These are phyloP conservation scores for Anastrepha obliqua DNA, from an alignment of 1,140 invertebrate species.

Conservation along the genomic window DNA sequence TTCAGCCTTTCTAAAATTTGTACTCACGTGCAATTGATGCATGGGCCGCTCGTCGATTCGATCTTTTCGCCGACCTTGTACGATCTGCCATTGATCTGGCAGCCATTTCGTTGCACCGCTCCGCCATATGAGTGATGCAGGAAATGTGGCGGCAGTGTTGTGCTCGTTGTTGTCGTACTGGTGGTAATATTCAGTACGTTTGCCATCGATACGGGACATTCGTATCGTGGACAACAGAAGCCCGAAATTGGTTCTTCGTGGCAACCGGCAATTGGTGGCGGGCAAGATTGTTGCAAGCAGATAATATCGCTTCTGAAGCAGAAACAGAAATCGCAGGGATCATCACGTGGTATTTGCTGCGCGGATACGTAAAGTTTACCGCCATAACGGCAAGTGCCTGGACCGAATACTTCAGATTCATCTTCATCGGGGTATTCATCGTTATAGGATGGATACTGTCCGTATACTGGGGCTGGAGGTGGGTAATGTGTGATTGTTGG, in stretches of 20 bases:
- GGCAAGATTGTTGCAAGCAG: slow-evolving; percentile 95
- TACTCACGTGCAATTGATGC: slow-evolving; percentile 93
- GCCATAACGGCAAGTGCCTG: slow-evolving; percentile 92
- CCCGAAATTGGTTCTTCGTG: slow-evolving; percentile 93
- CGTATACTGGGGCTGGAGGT: slow-evolving; percentile 70
- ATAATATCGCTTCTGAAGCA: slow-evolving; percentile 97
- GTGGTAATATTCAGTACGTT: slow-evolving; percentile 86
- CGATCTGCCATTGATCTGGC: slow-evolving; percentile 86
- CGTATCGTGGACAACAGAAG: slow-evolving; percentile 95
- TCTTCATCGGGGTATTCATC: slow-evolving; percentile 82
- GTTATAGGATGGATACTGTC: slow-evolving; percentile 72
- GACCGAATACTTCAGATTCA: slow-evolving; percentile 85
- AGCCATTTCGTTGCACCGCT: slow-evolving; percentile 83
- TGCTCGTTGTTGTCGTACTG: slow-evolving; percentile 89
- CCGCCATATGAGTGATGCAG: slow-evolving; percentile 85
- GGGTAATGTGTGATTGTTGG: slow-evolving; percentile 61
- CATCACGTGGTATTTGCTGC: slow-evolving; percentile 94
- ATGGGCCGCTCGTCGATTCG: slow-evolving; percentile 89
- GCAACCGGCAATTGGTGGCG: slow-evolving; percentile 92
- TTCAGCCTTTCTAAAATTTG: neutral
- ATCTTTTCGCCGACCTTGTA: slow-evolving; percentile 90
- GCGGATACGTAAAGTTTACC: slow-evolving; percentile 94
- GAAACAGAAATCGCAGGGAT: slow-evolving; percentile 97
- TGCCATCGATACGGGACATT: slow-evolving; percentile 92
- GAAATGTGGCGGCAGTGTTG: slow-evolving; percentile 88